These are phyloP conservation scores for Chrysocyon brachyurus DNA, from an alignment of 2,797 vertebrate genomes.

Conservation along the genomic window DNA sequence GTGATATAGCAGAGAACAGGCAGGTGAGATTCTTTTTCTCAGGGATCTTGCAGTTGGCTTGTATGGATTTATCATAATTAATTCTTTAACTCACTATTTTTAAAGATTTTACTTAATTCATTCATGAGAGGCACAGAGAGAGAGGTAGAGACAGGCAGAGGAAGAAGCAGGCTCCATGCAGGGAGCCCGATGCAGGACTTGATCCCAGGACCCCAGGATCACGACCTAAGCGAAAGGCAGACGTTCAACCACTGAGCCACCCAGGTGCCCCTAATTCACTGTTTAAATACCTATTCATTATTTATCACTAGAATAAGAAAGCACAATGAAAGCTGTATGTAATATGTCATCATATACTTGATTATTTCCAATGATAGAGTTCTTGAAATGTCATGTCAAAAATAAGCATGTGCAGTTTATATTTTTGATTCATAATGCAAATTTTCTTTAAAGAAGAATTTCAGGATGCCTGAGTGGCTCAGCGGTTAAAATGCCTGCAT, in stretches of 20 bases:
- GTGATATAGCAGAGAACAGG: not conserved
- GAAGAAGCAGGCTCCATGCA: too few species aligned
- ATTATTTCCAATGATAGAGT: not conserved
- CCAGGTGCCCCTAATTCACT: too few species aligned
- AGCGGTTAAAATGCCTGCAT: too few species aligned
- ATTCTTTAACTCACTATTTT: not conserved
- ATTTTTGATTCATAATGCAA: not conserved
- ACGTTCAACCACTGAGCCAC: too few species aligned
- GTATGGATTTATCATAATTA: not conserved
- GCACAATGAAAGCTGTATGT: not conserved
- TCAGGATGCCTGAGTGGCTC: not conserved
- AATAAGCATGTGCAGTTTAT: not conserved
- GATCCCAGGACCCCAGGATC: too few species aligned
- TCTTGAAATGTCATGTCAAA: constrained; percentile 2
- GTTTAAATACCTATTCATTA: not conserved
- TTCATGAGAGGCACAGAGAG: too few species aligned
- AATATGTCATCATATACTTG: not conserved
- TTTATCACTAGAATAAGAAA: not conserved
- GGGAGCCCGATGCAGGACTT: too few species aligned
- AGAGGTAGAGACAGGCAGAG: too few species aligned
- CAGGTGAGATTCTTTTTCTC: not conserved
- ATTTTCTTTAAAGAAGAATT: constrained; percentile 3
- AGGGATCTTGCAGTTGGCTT: not conserved
- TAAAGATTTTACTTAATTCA: too few species aligned
- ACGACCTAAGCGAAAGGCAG: too few species aligned